A percentile compares a stretch with the other conserved stretches of the same genome.
Evolutionary conservation across 2,888 invertebrate species (phyloP).

Genomic region (Lomographa bimaculata): DNA sequence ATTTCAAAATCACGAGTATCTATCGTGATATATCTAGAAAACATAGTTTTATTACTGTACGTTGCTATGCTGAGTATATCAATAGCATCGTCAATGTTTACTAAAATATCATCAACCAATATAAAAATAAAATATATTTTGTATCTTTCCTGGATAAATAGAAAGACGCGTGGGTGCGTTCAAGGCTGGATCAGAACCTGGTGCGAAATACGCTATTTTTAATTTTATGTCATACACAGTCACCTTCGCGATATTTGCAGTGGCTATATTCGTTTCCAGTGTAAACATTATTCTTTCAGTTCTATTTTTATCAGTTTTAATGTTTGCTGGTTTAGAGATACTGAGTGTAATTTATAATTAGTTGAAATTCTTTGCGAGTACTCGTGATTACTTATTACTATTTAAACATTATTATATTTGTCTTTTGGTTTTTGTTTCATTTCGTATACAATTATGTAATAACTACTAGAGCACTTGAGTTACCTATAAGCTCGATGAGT

Average conservation of each 20-base stretch:
- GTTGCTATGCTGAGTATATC: too few relatives aligned
- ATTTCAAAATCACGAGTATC: too few relatives aligned
- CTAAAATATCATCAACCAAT: too few relatives aligned
- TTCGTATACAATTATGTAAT: too few relatives aligned
- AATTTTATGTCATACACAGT: slow-evolving; percentile 19
- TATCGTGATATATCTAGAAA: too few relatives aligned
- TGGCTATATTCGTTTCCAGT: slow-evolving; percentile 18
- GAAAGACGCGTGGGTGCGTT: slow-evolving; percentile 12
- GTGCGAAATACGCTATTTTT: slow-evolving; percentile 26
- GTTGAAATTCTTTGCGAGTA: slow-evolving; percentile 22
- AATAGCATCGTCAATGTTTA: too few relatives aligned
- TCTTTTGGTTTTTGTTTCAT: too few relatives aligned
- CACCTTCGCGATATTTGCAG: slow-evolving; percentile 18
- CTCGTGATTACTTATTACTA: slow-evolving; percentile 12
- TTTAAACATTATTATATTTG: slow-evolving; percentile 4
- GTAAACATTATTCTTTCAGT: slow-evolving; percentile 24
- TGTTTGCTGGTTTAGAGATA: slow-evolving; percentile 20
- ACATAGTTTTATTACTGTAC: too few relatives aligned
- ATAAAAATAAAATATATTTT: slow-evolving; percentile 6
- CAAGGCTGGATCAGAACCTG: slow-evolving; percentile 26
- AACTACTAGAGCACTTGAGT: too few relatives aligned
- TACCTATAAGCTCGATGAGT: too few relatives aligned
- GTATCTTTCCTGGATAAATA: slow-evolving; percentile 11
- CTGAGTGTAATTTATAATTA: slow-evolving; percentile 16
- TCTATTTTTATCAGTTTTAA: slow-evolving; percentile 18